phyloP scores from a whole-genome alignment of 2,113 vertebrate species.

The Phyllopteryx taeniolatus region DNA sequence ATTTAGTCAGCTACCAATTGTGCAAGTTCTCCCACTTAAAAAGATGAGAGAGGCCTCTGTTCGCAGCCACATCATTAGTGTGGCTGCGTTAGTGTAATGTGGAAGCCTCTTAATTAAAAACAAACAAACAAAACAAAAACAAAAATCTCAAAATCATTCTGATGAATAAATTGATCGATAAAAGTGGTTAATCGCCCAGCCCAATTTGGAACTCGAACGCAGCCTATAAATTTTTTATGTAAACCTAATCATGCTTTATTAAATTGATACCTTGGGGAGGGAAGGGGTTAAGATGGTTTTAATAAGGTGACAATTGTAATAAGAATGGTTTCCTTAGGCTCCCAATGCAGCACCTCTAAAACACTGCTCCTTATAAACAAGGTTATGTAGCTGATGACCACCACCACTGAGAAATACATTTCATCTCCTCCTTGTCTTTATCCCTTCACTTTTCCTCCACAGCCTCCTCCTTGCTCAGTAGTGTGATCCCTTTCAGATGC shows the following conservation, averaged over 20 bases:
- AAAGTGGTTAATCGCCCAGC: too few species aligned
- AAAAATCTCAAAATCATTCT: too few species aligned
- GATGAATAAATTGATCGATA: too few species aligned
- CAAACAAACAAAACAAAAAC: too few species aligned
- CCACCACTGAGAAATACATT: slow-evolving; percentile 29
- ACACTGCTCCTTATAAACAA: slow-evolving; percentile 56
- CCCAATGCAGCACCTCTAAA: slow-evolving; percentile 62
- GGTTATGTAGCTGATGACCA: slow-evolving; percentile 68
- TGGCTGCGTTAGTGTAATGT: too few species aligned
- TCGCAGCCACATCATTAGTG: too few species aligned
- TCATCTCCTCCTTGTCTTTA: slow-evolving; percentile 30
- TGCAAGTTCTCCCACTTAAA: too few species aligned
- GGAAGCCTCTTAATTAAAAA: too few species aligned
- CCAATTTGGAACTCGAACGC: too few species aligned
- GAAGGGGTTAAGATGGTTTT: slow-evolving; percentile 75
- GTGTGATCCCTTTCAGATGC: slow-evolving; percentile 76
- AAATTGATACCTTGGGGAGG: slow-evolving; percentile 70
- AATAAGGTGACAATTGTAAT: slow-evolving; percentile 79
- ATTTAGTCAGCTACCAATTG: too few species aligned
- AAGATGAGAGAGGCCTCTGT: too few species aligned
- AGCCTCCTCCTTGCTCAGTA: slow-evolving; percentile 60
- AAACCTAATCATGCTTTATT: slow-evolving; percentile 75
- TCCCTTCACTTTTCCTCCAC: slow-evolving; percentile 54
- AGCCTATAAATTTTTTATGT: slow-evolving; percentile 10
- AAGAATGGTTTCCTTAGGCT: slow-evolving; percentile 72